Evolutionary conservation across 2,113 vertebrate species (phyloP), one percentile per base, ranked within the genome.

Genomic region (Actenoides hombroni): DNA sequence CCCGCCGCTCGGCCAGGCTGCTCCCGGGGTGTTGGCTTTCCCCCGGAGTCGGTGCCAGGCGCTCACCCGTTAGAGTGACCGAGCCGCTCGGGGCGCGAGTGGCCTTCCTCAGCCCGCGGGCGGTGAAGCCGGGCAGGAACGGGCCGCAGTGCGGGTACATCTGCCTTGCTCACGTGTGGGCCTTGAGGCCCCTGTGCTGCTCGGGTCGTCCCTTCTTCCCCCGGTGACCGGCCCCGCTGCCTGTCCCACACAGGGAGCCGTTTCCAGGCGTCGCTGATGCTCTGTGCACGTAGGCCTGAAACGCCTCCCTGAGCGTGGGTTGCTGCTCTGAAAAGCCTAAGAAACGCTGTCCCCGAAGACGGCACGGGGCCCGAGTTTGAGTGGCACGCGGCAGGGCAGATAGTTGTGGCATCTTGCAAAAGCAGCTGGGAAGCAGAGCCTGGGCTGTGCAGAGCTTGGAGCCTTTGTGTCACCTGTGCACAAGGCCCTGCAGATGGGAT

Each of bases 231-330:
- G 35, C n/a, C 42, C 3, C 2, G 35, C 37, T 5, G 48, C 49
- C 14, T 3, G 7, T 10, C 15, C 12, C 23, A 31, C 7, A 0
- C 1, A 12, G 31, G 49, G 40, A 61, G 39, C 16, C 8, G 13
- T 28, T 65, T 13, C 29, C 19, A 9, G 56, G 37, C 7, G n/a
- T 13, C 13, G 3, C 11, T 1, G 13, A 5, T 29, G 24, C 11
- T 6, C 5, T 5, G 16, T 10, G 28, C 3, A 0, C 14, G 0
- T 40, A 39, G 28, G n/a, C 21, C 10, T 2, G 65, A 16, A 19
- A 4, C 1, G 3, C 5, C 46, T 16, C 24, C 28, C 57, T 6
- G n/a, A 17, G 48, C 13, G 0, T 2, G 21, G 11, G 15, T 35
- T 71, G 61, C 57, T 35, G 65, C 70, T 37, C 4, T 10, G 2